These are phyloP conservation scores for Drosophila mimica DNA, from an alignment of 2,888 invertebrate species.

Conservation along the genomic window DNA sequence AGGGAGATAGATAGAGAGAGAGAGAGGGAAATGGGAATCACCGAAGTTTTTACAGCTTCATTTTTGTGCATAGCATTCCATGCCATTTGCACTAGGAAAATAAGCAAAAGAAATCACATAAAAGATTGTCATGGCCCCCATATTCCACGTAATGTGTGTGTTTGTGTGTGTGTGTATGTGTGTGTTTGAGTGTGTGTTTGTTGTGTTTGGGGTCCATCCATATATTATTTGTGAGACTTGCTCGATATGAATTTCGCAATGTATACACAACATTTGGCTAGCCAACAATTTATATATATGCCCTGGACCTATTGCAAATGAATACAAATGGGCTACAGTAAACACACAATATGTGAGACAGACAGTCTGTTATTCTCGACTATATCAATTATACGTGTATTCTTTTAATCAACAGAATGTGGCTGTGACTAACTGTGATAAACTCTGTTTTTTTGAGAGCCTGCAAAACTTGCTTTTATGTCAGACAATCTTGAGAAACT, in stretches of 20 bases:
- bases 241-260: conserved; percentile 54
- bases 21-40: conserved; percentile 5
- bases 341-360: neutral
- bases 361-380: neutral
- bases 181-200: conserved; percentile 3
- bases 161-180: neutral
- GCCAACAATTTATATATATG: conserved; percentile 45
- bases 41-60: conserved; percentile 65
- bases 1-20: neutral
- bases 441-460: neutral
- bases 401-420: neutral
- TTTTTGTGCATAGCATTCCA: conserved; percentile 47
- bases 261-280: conserved; percentile 48
- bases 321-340: neutral
- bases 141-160: conserved; percentile 5
- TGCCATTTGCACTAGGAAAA: conserved; percentile 58
- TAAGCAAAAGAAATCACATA: conserved; percentile 70
- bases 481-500: neutral
- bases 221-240: conserved; percentile 53
- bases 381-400: neutral
- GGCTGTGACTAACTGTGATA: neutral
- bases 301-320: conserved; percentile 2
- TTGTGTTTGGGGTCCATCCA: conserved; percentile 32
- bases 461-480: neutral
- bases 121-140: conserved; percentile 64